Evolutionary conservation across 2,888 invertebrate genomes (phyloP).

Genomic region (Luffia ferchaultella): DNA sequence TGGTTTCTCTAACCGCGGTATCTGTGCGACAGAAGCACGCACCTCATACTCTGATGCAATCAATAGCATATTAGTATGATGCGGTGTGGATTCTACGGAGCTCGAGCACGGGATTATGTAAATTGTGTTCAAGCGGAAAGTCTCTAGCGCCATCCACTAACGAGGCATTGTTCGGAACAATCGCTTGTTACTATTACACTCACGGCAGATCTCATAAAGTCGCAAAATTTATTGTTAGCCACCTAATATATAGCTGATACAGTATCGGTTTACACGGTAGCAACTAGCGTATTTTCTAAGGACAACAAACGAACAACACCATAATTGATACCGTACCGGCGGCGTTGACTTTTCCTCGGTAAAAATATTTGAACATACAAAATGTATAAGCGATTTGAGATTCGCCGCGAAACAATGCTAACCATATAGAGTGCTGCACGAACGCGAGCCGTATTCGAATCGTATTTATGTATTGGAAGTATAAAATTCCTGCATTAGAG

Average conservation of each 20-base stretch:
- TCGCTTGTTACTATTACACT: slow-evolving; percentile 20
- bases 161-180: slow-evolving; percentile 32
- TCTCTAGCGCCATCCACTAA: slow-evolving; percentile 29
- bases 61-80: slow-evolving; percentile 64
- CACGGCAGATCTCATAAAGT: not conserved
- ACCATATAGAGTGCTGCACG: slow-evolving; percentile 22
- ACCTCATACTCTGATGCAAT: slow-evolving; percentile 27
- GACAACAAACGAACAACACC: not conserved
- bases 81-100: slow-evolving; percentile 44
- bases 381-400: slow-evolving; percentile 12
- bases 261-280: not conserved
- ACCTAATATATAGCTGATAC: not conserved
- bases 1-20: slow-evolving; percentile 54
- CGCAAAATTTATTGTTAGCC: not conserved
- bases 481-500: slow-evolving; percentile 37
- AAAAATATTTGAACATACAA: not conserved
- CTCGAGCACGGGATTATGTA: slow-evolving; percentile 36
- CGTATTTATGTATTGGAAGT: slow-evolving; percentile 24
- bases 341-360: not conserved
- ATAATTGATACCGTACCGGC: not conserved
- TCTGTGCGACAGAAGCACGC: slow-evolving; percentile 51
- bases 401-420: slow-evolving; percentile 23
- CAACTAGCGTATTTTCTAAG: not conserved
- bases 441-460: slow-evolving; percentile 22
- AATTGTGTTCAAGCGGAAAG: slow-evolving; percentile 31